Percentiles rank a stretch among this genome's conserved stretches.
phyloP scores from a whole-genome alignment of 2,797 vertebrate genomes.

The Adrianichthys oophorus region DNA sequence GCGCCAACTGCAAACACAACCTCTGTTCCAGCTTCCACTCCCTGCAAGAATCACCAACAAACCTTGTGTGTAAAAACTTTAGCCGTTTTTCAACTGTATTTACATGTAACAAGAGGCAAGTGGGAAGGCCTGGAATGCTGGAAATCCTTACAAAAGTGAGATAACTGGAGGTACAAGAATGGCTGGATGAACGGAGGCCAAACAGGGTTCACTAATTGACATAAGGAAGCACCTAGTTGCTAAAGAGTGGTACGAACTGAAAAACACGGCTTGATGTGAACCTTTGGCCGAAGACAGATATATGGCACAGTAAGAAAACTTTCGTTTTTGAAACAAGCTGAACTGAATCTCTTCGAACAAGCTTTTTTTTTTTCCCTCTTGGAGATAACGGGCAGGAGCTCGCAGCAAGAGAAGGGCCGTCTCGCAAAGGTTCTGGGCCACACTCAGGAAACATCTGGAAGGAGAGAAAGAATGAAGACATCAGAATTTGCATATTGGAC shows the following conservation, averaged over 20 bases:
- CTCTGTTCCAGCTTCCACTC: constrained; percentile 44
- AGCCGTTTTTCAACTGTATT: constrained; percentile 82
- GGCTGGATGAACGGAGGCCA: constrained; percentile 91
- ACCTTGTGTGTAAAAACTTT: constrained; percentile 79
- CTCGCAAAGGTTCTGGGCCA: constrained; percentile 56
- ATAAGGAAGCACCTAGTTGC: constrained; percentile 93
- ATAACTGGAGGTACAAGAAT: constrained; percentile 88
- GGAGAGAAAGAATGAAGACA: constrained; percentile 38
- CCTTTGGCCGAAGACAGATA: constrained; percentile 89
- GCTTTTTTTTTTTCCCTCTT: constrained; percentile 48
- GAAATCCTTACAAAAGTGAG: constrained; percentile 88
- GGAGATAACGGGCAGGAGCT: constrained; percentile 62
- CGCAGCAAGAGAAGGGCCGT: constrained; percentile 80
- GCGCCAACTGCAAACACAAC: constrained; percentile 41
- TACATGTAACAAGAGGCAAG: constrained; percentile 81
- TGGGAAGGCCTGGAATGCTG: constrained; percentile 92
- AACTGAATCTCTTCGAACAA: constrained; percentile 77
- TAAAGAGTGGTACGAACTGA: constrained; percentile 94
- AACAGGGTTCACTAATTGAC: constrained; percentile 89
- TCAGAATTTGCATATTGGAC: constrained; percentile 8
- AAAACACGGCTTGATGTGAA: constrained; percentile 88
- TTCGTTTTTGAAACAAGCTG: constrained; percentile 86
- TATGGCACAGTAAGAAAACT: constrained; percentile 87
- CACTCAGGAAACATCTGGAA: constrained; percentile 82
- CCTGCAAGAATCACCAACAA: constrained; percentile 71